These are phyloP conservation scores for Coenonympha glycerion DNA, from an alignment of 2,888 invertebrate species.

Conservation along the genomic window DNA sequence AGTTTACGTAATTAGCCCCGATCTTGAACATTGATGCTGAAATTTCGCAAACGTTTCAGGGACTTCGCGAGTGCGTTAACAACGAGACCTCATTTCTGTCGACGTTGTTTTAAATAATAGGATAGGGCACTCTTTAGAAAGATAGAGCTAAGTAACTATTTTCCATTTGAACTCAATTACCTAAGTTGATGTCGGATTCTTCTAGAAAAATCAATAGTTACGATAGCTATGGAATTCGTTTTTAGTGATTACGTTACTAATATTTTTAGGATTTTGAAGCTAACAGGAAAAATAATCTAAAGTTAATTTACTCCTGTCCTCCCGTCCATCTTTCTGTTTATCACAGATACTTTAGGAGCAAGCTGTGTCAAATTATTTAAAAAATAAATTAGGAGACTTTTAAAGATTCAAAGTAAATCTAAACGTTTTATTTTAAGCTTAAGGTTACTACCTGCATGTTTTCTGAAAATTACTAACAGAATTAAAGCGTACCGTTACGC, in stretches of 20 bases:
- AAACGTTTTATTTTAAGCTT: slow-evolving; percentile 4
- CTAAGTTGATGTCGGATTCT: too few species aligned
- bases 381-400: slow-evolving; percentile 1
- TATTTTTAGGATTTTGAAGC: too few species aligned
- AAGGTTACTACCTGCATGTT: slow-evolving; percentile 1
- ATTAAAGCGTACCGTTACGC: slow-evolving; percentile 10
- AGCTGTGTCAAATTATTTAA: not conserved
- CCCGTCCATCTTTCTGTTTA: too few species aligned
- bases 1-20: slow-evolving; percentile 64
- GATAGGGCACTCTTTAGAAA: not conserved
- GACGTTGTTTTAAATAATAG: not conserved
- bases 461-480: slow-evolving; percentile 5
- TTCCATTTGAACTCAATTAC: not conserved
- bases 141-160: not conserved
- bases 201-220: not conserved
- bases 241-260: too few species aligned
- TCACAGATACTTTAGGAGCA: too few species aligned
- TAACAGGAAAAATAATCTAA: too few species aligned
- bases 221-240: too few species aligned
- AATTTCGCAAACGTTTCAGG: slow-evolving; percentile 27
- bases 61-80: slow-evolving; percentile 27
- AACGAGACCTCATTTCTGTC: not conserved
- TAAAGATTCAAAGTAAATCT: slow-evolving; percentile 2
- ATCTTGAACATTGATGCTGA: slow-evolving; percentile 26
- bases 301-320: too few species aligned